phyloP scores from a whole-genome alignment of 2,113 vertebrate species.

The Regulus satrapa region DNA sequence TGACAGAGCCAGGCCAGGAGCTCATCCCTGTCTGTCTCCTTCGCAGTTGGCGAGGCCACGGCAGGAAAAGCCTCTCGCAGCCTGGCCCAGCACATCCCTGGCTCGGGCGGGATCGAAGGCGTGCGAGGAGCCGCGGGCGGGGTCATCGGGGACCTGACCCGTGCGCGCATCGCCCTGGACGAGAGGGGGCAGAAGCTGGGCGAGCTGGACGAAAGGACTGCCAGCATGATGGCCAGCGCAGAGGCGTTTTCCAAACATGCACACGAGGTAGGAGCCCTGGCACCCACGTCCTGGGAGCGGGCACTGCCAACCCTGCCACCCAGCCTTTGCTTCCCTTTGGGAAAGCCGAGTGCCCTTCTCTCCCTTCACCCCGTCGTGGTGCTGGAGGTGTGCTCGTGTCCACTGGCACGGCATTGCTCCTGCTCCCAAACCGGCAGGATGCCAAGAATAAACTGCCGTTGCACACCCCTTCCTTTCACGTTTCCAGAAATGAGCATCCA shows the following conservation, averaged over 20 bases:
- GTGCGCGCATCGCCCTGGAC: conserved; percentile 90
- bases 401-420: background rate
- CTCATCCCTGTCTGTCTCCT: background rate
- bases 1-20: background rate
- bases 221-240: conserved; percentile 94
- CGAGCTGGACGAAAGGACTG: conserved; percentile 93
- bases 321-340: background rate
- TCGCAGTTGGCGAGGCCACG: conserved; percentile 88
- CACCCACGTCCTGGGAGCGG: background rate
- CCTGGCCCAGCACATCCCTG: conserved; percentile 95
- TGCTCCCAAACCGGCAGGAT: background rate
- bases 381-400: background rate
- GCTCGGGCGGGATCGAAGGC: conserved; percentile 85
- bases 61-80: conserved; percentile 93
- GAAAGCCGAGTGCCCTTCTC: background rate
- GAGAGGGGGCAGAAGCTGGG: conserved; percentile 93
- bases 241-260: conserved; percentile 95
- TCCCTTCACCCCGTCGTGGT: rapidly evolving
- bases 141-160: conserved; percentile 87
- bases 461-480: background rate
- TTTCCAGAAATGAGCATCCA: background rate
- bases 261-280: conserved; percentile 81
- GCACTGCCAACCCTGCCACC: background rate
- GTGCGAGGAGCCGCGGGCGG: conserved; percentile 88
- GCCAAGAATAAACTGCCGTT: background rate